Conservation (phyloP, 2,113 vertebrate species). For the Phalacrocorax brasilianus region DNA sequence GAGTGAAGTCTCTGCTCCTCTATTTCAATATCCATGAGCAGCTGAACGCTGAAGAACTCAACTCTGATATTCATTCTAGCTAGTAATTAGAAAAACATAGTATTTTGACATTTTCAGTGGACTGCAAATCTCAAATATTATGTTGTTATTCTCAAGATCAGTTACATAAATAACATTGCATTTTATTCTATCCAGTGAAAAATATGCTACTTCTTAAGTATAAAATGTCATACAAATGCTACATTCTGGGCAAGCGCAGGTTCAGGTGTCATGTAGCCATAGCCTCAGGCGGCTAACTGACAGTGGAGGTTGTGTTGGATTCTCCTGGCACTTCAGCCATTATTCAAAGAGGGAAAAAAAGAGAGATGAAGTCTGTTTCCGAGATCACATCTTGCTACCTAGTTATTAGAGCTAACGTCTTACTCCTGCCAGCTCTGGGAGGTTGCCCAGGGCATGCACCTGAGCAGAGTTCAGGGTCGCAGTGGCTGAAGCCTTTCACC, state of each 20-base stretch:
- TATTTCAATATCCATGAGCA: not conserved
- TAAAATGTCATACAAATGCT: not conserved
- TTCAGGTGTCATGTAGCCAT: not conserved
- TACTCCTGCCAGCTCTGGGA: not conserved
- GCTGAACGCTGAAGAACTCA: not conserved
- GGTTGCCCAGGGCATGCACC: not conserved
- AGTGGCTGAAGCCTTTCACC: fast-evolving
- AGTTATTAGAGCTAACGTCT: not conserved
- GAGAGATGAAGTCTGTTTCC: not conserved
- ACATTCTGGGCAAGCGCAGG: not conserved
- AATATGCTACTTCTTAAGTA: not conserved
- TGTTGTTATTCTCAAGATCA: not conserved
- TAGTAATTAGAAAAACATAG: not conserved
- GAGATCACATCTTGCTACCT: not conserved
- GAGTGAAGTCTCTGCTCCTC: not conserved
- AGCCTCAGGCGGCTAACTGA: not conserved
- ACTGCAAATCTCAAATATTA: not conserved
- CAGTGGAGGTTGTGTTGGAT: not conserved
- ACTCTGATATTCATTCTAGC: not conserved
- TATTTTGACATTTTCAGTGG: not conserved
- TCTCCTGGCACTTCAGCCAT: not conserved
- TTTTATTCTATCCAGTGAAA: not conserved
- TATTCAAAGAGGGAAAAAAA: not conserved
- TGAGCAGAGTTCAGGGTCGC: not conserved
- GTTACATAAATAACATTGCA: not conserved